phyloP scores from a whole-genome alignment of 92 coral and sea anemone genomes.

The Phenganax marumi region DNA sequence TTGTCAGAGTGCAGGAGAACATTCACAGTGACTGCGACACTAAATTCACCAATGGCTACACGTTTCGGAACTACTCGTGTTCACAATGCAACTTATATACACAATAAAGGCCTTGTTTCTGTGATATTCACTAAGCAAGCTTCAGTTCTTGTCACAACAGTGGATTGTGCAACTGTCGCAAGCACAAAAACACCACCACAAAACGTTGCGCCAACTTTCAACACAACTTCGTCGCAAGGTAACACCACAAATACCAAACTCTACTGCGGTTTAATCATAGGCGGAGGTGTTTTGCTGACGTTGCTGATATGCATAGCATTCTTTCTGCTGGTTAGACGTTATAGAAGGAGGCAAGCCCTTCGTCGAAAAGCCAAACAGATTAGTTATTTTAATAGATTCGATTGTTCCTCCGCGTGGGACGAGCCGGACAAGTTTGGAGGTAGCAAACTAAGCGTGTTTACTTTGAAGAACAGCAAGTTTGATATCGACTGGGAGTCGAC shows the following conservation, averaged over 20 bases:
- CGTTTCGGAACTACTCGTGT: background rate
- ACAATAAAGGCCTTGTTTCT: slow-evolving; percentile 8
- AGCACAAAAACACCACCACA: background rate
- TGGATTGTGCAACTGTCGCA: slow-evolving; percentile 24
- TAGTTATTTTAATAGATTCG: slow-evolving; percentile 35
- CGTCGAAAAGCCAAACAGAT: slow-evolving; percentile 39
- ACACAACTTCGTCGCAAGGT: background rate
- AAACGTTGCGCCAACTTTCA: background rate
- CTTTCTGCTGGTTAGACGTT: slow-evolving; percentile 8
- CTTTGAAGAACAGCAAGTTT: slow-evolving; percentile 43
- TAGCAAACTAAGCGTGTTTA: slow-evolving; percentile 30
- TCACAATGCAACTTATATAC: background rate
- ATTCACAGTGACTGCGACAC: background rate
- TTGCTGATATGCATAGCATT: slow-evolving; percentile 2
- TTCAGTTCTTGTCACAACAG: slow-evolving; percentile 3
- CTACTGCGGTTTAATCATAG: background rate
- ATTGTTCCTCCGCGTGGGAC: slow-evolving; percentile 32
- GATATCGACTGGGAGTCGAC: slow-evolving; percentile 30
- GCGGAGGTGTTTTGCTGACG: background rate
- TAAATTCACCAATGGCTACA: background rate
- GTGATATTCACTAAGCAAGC: background rate
- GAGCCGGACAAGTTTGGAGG: slow-evolving; percentile 38
- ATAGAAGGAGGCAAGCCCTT: background rate
- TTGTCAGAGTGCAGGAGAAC: background rate
- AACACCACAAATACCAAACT: background rate